phyloP scores from a whole-genome alignment of 2,113 vertebrate species.

The Sylvietta virens region DNA sequence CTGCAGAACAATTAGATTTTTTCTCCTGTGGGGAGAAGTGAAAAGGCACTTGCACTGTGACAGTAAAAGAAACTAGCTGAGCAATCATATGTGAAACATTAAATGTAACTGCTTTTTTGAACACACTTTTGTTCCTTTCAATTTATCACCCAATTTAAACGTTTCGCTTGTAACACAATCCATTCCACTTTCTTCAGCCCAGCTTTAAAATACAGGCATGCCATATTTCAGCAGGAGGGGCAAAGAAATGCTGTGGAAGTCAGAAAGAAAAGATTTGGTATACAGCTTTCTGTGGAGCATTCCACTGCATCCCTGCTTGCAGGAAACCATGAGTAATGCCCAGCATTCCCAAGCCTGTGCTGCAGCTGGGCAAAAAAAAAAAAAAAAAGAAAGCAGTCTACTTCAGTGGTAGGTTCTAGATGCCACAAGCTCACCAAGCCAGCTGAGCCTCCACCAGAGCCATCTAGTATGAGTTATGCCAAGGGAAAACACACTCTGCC shows the following conservation, averaged over 20 bases:
- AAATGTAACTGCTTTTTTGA: neutral
- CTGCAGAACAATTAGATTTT: neutral
- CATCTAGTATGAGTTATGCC: neutral
- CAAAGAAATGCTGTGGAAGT: neutral
- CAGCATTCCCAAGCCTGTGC: neutral
- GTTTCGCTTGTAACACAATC: slow-evolving; percentile 1
- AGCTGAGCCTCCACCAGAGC: neutral
- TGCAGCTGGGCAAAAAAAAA: neutral
- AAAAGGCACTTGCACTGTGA: slow-evolving; percentile 5
- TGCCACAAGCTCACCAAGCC: neutral
- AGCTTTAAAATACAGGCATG: neutral
- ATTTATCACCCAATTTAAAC: slow-evolving; percentile 40
- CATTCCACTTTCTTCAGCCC: slow-evolving; percentile 9
- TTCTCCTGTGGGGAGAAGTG: neutral
- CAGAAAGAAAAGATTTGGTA: neutral
- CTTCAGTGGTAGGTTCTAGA: neutral
- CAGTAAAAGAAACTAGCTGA: slow-evolving; percentile 5
- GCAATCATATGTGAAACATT: neutral
- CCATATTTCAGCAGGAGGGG: neutral
- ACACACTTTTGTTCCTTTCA: neutral
- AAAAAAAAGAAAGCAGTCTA: neutral
- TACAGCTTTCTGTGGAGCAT: neutral
- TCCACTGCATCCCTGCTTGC: neutral
- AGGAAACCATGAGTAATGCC: neutral
- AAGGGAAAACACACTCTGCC: neutral